Base-by-base conservation (phyloP, 1,140 invertebrate genomes). In the Lamellibrachia luymesi region DNA sequence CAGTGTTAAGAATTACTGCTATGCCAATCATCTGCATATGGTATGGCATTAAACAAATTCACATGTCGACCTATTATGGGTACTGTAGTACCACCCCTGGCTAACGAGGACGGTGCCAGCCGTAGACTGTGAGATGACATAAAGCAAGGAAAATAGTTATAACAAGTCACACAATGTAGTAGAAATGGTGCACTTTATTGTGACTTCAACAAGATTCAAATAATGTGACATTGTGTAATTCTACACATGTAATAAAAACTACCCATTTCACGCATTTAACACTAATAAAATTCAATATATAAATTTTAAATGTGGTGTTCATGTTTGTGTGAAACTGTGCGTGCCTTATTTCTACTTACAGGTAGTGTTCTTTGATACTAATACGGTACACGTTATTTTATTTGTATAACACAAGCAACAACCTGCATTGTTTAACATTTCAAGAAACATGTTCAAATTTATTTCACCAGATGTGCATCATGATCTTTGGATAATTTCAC, bases 401-500 rank as follows among this genome's bases (percentile, higher is more conserved):
- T 56, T 56, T 56, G 52, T 13, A 56, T 56, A 56, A 56, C 52
- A 56, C 0, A 56, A 56, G 25, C 64, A 10, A 80, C 64, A 22
- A 80, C 64, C 17, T 22, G 64, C 64, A 80, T 80, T 80, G 25
- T 22, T 22, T 80, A 80, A 80, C 64, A 6, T 80, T 80, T 38
- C 38, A 38, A 38, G 38, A 80, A 80, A 80, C 13, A 80, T 80
- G 4, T 22, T 80, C 64, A 80, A 22, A 80, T 80, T 17, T 80
- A 80, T 80, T 80, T 80, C 64, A 80, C 0, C 64, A 8, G 13
- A 80, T 10, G 64, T 80, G 64, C 13, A 80, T 38, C 64, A 22
- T 80, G 64, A 80, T 80, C 64, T 80, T 80, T 80, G 64, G 64
- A 80, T 80, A 80, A 80, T 80, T 80, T 80, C 64, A 80, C 13